Conservation (phyloP, 2,797 vertebrate genomes). For the Peromyscus aztecus region DNA sequence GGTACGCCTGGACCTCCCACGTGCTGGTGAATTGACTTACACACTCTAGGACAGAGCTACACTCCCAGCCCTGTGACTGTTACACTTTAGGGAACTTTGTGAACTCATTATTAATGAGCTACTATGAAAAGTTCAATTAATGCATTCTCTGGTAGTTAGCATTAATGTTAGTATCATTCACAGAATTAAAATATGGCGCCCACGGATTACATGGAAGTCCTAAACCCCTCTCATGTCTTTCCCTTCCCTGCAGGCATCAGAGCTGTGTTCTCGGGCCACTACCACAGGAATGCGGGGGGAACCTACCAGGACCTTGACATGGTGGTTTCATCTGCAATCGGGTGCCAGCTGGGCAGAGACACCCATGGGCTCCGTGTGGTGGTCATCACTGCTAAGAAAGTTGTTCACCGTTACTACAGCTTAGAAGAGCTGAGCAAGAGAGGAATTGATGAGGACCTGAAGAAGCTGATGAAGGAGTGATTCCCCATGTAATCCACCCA, state of each 20-base stretch:
- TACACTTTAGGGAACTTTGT: conserved; percentile 14
- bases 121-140: neutral
- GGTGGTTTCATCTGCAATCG: conserved; percentile 97
- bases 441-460: conserved; percentile 92
- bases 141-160: neutral
- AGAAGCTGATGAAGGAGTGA: conserved; percentile 86
- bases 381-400: conserved; percentile 91
- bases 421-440: conserved; percentile 90
- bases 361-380: conserved; percentile 94
- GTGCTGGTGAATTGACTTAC: neutral
- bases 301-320: conserved; percentile 92
- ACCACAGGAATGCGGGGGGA: conserved; percentile 96
- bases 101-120: neutral
- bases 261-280: conserved; percentile 97
- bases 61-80: neutral
- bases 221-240: neutral
- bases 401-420: conserved; percentile 94
- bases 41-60: neutral
- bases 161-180: no score
- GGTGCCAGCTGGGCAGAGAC: conserved; percentile 96
- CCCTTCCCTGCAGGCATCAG: conserved; percentile 90
- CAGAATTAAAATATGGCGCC: neutral
- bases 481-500: neutral
- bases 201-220: neutral
- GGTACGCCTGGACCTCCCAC: neutral